phyloP scores from a whole-genome alignment of 2,888 invertebrate genomes.

The Ichneumoninae sp. region DNA sequence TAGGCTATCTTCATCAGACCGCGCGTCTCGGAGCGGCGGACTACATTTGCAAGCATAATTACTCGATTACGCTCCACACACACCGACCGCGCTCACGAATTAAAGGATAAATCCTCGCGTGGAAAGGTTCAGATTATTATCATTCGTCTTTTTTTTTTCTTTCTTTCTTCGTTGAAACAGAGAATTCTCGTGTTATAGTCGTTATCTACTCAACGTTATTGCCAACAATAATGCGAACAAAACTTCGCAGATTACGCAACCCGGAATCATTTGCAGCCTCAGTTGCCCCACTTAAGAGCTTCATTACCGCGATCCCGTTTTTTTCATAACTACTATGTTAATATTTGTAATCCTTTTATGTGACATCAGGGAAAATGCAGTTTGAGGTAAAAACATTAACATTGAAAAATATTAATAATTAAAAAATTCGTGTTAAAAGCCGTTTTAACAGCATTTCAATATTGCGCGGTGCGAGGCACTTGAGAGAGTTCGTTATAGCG shows the following conservation, averaged over 20 bases:
- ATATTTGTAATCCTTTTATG: too few relatives aligned
- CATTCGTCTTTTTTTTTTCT: slow-evolving; percentile 24
- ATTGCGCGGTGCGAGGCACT: neutral
- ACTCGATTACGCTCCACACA: slow-evolving; percentile 61
- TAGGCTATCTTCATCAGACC: slow-evolving; percentile 63
- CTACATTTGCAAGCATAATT: slow-evolving; percentile 66
- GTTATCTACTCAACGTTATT: slow-evolving; percentile 38
- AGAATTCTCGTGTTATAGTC: slow-evolving; percentile 13
- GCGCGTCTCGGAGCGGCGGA: slow-evolving; percentile 25
- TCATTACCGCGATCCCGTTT: too few relatives aligned
- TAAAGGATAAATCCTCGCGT: slow-evolving; percentile 53
- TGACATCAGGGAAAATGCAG: too few relatives aligned
- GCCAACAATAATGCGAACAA: slow-evolving; percentile 19
- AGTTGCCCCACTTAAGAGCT: too few relatives aligned
- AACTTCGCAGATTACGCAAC: slow-evolving; percentile 5
- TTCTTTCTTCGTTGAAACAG: neutral
- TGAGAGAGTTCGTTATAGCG: neutral
- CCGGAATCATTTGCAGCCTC: neutral
- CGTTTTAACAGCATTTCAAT: neutral
- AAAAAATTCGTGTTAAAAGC: too few relatives aligned
- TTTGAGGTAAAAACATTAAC: too few relatives aligned
- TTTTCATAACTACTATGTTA: too few relatives aligned
- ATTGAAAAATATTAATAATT: too few relatives aligned
- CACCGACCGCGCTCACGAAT: slow-evolving; percentile 43
- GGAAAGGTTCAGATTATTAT: slow-evolving; percentile 62